Base-by-base conservation (phyloP, 2,113 vertebrate genomes). In the Caranx melampygus region DNA sequence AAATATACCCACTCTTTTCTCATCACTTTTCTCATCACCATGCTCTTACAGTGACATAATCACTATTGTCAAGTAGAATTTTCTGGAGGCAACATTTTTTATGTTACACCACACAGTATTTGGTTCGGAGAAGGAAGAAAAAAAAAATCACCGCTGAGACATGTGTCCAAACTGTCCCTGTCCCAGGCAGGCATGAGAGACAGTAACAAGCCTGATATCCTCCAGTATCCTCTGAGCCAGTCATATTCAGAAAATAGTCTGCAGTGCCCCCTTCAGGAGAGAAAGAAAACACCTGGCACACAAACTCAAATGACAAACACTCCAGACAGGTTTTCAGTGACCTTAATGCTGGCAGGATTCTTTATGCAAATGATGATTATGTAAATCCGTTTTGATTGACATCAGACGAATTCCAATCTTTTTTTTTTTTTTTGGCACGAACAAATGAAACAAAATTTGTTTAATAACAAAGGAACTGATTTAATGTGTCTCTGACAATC, bases 201-300 rank as follows among this genome's bases (percentile, higher is more conserved):
- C 26, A 26, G 26, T 26, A 26, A 26, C 26, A 26, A 26, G 26
- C 33, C 72, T 63, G 18, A 16, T 58, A 2, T 44, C 47, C 55
- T 63, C 51, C 40, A 26, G 1, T 26, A 2, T 44, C 49, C 57
- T 64, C 51, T 35, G 42, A 75, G 55, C 40, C 51, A 61, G 37
- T 74, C n/a, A 31, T 9, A 1, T 35, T 89, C 72, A 87, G 62
- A 84, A 37, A 88, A 72, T 84, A 87, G 93, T 89, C 92, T 94
- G 83, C 83, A 92, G 91, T 47, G 86, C 91, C 93, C 86, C 89
- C 91, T 10, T 75, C 87, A 90, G 90, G 91, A 82, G 21, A 67
- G 13, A 42, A 52, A n/a, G 47, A 54, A 81, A 31, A 74, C 47
- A 78, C 44, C 20, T 5, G 8, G 14, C 9, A 9, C 14, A 65